A percentile compares a stretch with the other conserved stretches of the same genome.
Evolutionary conservation across 1,140 invertebrate genomes (phyloP).

Genomic region (Diprion similis): DNA sequence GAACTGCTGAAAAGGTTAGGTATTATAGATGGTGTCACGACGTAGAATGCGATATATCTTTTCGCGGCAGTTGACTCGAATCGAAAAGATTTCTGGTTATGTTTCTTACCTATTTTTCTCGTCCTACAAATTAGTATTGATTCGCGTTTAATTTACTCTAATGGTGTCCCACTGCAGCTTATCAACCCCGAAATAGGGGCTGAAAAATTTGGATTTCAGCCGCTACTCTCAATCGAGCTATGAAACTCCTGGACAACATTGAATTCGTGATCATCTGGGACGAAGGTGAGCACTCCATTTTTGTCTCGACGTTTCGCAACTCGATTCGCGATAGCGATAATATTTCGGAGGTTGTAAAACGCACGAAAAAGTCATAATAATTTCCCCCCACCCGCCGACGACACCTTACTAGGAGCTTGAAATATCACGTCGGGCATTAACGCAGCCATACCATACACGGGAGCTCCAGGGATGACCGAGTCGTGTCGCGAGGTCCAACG

Average conservation of each 20-base stretch:
- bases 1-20: constrained; percentile 18
- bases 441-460: neutral
- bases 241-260: no score
- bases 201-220: no score
- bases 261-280: no score
- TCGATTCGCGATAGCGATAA: no score
- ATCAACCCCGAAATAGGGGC: no score
- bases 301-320: no score
- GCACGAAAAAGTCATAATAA: no score
- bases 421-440: neutral
- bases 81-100: constrained; percentile 45
- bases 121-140: constrained; percentile 43
- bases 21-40: constrained; percentile 35
- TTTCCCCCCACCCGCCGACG: neutral
- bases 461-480: neutral
- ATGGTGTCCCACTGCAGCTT: no score
- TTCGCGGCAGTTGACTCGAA: constrained; percentile 46
- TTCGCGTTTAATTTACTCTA: constrained; percentile 30
- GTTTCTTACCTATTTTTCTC: constrained; percentile 54
- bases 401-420: neutral
- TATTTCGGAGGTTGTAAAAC: no score
- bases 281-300: no score
- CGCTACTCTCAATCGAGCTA: no score
- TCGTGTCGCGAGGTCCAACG: neutral
- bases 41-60: constrained; percentile 50